Percentiles rank a stretch among this genome's conserved stretches.
phyloP scores from a whole-genome alignment of 2,888 invertebrate species.

The Meliscaeva auricollis region DNA sequence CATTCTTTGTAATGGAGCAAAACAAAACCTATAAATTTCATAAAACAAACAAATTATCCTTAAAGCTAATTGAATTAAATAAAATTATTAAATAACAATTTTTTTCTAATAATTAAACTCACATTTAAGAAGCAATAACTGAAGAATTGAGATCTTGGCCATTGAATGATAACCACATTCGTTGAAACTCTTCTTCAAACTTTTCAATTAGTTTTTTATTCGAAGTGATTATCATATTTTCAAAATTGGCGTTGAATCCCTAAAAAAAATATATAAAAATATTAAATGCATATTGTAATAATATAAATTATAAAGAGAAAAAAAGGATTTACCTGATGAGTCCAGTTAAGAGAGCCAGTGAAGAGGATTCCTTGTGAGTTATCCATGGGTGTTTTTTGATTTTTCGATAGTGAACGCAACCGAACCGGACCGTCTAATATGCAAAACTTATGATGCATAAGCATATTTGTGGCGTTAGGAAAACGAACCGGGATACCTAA shows the following conservation, averaged over 20 bases:
- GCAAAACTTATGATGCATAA: conserved; percentile 83
- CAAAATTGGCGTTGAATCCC: conserved; percentile 82
- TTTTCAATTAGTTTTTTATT: conserved; percentile 74
- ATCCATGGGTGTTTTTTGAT: not conserved
- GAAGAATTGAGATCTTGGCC: not conserved
- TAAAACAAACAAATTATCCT: no score
- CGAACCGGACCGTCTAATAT: conserved; percentile 80
- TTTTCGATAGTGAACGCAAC: conserved; percentile 59
- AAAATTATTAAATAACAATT: no score
- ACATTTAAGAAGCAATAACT: conserved; percentile 39
- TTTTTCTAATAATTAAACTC: conserved; percentile 29
- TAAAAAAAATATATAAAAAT: conserved; percentile 66
- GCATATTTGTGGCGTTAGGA: conserved; percentile 74
- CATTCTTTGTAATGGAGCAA: no score
- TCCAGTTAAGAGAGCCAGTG: conserved; percentile 65
- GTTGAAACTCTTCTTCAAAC: conserved; percentile 80
- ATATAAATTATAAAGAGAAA: not conserved
- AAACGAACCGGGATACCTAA: conserved; percentile 80
- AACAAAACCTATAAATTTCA: no score
- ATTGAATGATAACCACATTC: conserved; percentile 81
- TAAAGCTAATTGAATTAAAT: no score
- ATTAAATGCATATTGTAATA: not conserved
- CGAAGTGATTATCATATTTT: conserved; percentile 80
- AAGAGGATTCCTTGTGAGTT: conserved; percentile 29
- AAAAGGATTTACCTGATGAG: conserved; percentile 39